Base-by-base conservation (phyloP, 1,140 invertebrate genomes). In the Atta texana region DNA sequence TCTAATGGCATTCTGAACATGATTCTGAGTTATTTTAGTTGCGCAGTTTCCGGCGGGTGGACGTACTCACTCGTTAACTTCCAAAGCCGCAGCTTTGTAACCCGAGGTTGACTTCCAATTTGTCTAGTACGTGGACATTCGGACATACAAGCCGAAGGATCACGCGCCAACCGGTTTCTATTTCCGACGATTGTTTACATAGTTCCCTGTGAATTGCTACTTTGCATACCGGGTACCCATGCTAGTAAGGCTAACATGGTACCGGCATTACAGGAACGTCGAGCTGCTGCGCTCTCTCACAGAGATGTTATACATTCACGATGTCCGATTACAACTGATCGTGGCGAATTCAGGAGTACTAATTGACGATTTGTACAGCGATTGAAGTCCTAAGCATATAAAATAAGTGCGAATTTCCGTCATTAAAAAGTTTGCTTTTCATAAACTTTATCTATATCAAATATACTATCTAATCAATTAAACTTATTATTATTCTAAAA, bases 91-190 rank as follows among this genome's bases (percentile, higher is more conserved):
- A 28, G 69, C 49, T 39, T 55, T 66, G 66, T 66, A 85, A 77
- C 59, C 28, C 44, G 49, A 77, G 64, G 63, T 18, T 63, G 49
- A 21, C 72, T 81, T 76, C 71, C 71, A 69, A 89, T 64, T 76
- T 64, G 49, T 49, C n/a, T 16, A 28, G 7, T 6, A 18, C 18
- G 21, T n/a, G 68, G 44, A 81, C 24, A 74, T 39, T 86, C 75
- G 59, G 21, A 51, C 57, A 80, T 86, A 88, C 82, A 86, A 88
- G 63, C 69, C 49, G 31, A 80, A 75, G 28, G 78, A 69, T 85
- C 51, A 75, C 21, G 53, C 53, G 14, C 55, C n/a, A 18, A 78
- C 75, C 55, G n/a, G 18, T 66, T 77, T 28, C 66, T 69, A 28
- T 28, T 69, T 78, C 39, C 31, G 51, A 0, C 66, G 74, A 61